Base-by-base conservation (phyloP, 2,113 vertebrate genomes). In the Laticauda laticaudata region DNA sequence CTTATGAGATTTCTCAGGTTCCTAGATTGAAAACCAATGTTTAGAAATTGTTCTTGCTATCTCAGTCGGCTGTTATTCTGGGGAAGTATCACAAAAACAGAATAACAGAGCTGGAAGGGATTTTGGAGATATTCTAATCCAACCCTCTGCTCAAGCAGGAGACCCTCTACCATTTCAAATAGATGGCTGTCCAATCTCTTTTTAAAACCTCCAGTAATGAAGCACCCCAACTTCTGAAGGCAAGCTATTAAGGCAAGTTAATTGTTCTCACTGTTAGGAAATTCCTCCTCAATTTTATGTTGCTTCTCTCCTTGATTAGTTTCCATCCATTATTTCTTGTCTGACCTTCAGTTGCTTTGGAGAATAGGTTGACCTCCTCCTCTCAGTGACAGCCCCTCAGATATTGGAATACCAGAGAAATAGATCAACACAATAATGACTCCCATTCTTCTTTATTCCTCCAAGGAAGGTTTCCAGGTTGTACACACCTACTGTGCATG, bases 391-490 rank as follows among this genome's bases (percentile, higher is more conserved):
- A 64, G 10, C 26, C 26, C 61, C 61, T 64, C 59, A 12, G 3
- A 15, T 69, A n/a, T 34, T n/a, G 29, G 29, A n/a, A 15, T 69
- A 6, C 29, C n/a, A n/a, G 64, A n/a, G 4, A 69, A 69, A 69
- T 29, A 69, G 64, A n/a, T n/a, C 29, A n/a, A 69, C 29, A 34
- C 61, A 69, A 69, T n/a, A 15, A 51, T 1, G 10, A 15, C 92
- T 0, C 0, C 90, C 93, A 94, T 97, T 95, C 92, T 92, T 95
- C 87, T 95, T 94, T 21, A 85, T 93, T 95, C n/a, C 94, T 96
- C 95, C 93, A 95, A 96, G 92, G 94, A 95, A 85, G 93, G 55
- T 96, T 97, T 96, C 93, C 96, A 96, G 96, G 95, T 96, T 43
- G 48, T 92, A 95, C 95, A 92, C 85, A 97, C 94, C 96, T 97